phyloP scores from a whole-genome alignment of 92 coral and sea anemone species.

The Plumapathes pennacea region DNA sequence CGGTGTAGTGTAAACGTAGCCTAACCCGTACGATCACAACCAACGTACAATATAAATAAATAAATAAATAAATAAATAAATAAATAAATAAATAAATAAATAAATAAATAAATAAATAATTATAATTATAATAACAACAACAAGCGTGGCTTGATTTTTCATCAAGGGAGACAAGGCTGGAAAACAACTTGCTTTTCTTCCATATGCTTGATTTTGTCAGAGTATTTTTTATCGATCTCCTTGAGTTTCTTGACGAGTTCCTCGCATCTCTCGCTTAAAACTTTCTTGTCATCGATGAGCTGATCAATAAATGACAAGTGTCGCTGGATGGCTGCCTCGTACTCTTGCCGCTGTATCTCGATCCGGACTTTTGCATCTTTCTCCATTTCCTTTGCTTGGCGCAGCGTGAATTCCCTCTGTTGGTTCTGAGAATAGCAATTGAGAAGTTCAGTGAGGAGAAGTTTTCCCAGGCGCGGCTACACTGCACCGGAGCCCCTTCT shows the following conservation, averaged over 20 bases:
- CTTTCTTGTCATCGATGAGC: conserved; percentile 95
- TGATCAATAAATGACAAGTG: conserved; percentile 96
- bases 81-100: too few species aligned
- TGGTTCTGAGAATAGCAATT: conserved; percentile 60
- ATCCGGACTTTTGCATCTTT: conserved; percentile 89
- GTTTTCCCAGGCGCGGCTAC: neutral
- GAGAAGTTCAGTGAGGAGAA: neutral
- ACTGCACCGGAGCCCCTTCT: too few species aligned
- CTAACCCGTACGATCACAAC: too few species aligned
- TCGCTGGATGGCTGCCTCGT: conserved; percentile 94
- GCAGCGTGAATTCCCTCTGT: conserved; percentile 88
- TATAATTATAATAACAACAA: neutral
- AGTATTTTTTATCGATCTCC: conserved; percentile 88
- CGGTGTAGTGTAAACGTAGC: too few species aligned
- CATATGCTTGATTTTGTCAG: conserved; percentile 76
- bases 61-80: too few species aligned
- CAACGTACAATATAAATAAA: too few species aligned
- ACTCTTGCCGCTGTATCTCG: conserved; percentile 87
- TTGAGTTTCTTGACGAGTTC: conserved; percentile 90
- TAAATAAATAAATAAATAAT: too few species aligned
- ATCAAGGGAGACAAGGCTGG: too few species aligned
- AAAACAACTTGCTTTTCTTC: conserved; percentile 87
- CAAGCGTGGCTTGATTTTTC: neutral
- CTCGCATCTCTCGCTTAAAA: conserved; percentile 91
- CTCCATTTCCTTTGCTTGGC: conserved; percentile 96